Percentiles rank a stretch among this genome's conserved stretches.
These are phyloP conservation scores for Drosophila fungiperda DNA, from an alignment of 2,888 invertebrate genomes.

Conservation along the genomic window DNA sequence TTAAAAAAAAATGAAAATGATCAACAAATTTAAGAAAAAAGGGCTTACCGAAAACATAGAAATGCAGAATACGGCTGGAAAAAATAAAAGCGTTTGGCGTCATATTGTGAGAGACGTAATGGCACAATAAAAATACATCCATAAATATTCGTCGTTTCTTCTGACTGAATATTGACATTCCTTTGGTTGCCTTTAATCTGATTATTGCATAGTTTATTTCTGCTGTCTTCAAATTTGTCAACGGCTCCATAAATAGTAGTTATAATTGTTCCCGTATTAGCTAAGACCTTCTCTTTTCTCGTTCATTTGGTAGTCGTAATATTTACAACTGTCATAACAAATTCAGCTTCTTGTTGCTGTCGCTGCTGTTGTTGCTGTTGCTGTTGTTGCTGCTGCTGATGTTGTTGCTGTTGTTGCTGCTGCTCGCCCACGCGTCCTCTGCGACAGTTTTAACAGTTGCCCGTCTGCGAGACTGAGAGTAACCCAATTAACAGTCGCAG, in stretches of 20 bases:
- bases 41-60: background rate
- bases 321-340: constrained; percentile 50
- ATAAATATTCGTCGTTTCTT: background rate
- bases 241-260: background rate
- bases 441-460: constrained; percentile 48
- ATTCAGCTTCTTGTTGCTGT: constrained; percentile 10
- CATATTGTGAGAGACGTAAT: background rate
- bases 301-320: constrained; percentile 24
- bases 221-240: background rate
- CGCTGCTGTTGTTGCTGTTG: constrained; percentile 13
- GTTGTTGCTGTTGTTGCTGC: background rate
- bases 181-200: background rate
- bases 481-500: constrained; percentile 66
- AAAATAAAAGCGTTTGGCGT: too few species aligned
- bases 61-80: background rate
- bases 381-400: background rate
- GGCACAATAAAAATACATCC: background rate
- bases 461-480: constrained; percentile 37
- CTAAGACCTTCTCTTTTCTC: constrained; percentile 34
- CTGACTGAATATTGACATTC: background rate
- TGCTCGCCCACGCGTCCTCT: constrained; percentile 33
- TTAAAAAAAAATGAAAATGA: background rate
- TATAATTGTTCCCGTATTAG: background rate
- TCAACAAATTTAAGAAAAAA: background rate
- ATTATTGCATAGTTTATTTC: background rate